Evolutionary conservation across 1,140 invertebrate species (phyloP).

Genomic region (Brachionus manjavacas): DNA sequence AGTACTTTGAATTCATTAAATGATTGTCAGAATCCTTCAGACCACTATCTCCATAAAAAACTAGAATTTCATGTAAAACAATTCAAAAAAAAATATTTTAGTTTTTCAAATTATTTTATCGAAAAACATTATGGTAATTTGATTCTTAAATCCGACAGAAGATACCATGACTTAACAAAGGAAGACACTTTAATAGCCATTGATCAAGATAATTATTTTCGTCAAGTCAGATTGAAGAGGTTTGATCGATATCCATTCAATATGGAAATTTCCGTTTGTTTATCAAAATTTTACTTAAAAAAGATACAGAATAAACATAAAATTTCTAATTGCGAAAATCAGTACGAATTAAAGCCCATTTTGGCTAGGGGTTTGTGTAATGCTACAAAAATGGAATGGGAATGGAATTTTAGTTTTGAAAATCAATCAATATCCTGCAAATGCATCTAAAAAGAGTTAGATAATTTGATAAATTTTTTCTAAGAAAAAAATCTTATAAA

Average conservation of each 20-base stretch:
- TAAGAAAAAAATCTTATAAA: too few relatives aligned
- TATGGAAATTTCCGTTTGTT: neutral
- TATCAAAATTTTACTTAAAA: neutral
- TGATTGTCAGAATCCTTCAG: neutral
- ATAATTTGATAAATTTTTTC: too few relatives aligned
- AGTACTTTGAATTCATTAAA: neutral
- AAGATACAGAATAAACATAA: neutral
- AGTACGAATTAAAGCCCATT: neutral
- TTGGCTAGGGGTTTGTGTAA: neutral
- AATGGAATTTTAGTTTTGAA: neutral
- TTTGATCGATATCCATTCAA: neutral
- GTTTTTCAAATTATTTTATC: neutral
- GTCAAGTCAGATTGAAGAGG: neutral
- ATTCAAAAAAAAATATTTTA: neutral
- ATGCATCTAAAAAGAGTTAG: neutral
- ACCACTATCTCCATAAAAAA: neutral
- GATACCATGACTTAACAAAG: neutral
- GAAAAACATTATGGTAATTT: neutral
- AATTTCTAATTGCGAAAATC: neutral
- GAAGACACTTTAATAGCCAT: neutral
- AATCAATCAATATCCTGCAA: neutral
- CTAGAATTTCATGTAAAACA: neutral
- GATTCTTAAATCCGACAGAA: neutral
- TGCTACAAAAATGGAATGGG: conserved; percentile 4
- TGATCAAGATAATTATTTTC: neutral